These are phyloP conservation scores for Heliornis fulica DNA, from an alignment of 2,113 vertebrate species.

Conservation along the genomic window DNA sequence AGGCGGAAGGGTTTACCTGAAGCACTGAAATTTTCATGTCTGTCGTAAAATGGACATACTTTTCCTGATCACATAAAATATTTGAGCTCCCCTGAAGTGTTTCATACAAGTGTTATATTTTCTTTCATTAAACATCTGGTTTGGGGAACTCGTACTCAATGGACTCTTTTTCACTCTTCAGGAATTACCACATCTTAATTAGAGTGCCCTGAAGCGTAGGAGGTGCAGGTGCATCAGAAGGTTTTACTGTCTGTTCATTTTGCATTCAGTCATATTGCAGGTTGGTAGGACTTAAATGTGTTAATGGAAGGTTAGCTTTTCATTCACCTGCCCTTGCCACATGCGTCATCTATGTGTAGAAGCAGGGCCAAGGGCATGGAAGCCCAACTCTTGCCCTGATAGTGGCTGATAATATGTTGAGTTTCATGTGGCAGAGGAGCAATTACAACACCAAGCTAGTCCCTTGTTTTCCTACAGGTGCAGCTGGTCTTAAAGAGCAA, in stretches of 20 bases:
- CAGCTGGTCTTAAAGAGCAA: not conserved
- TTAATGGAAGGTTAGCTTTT: not conserved
- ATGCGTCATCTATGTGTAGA: not conserved
- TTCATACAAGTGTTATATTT: not conserved
- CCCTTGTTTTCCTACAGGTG: not conserved
- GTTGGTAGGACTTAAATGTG: not conserved
- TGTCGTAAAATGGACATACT: not conserved
- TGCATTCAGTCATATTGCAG: not conserved
- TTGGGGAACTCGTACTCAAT: not conserved
- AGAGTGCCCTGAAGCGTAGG: not conserved
- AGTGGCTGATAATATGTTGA: fast-evolving
- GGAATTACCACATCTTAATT: not conserved
- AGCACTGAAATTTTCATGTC: not conserved
- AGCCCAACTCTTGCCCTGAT: not conserved
- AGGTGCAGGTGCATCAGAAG: not conserved
- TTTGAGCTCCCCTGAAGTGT: not conserved
- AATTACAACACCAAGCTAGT: not conserved
- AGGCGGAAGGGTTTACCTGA: not conserved
- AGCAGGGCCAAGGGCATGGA: not conserved
- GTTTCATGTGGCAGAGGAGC: fast-evolving
- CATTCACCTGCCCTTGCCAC: fast-evolving
- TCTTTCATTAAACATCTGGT: not conserved
- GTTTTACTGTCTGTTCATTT: not conserved
- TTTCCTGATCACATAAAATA: not conserved
- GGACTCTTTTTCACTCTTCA: not conserved